A percentile compares a stretch with the other conserved stretches of the same genome.
phyloP scores from a whole-genome alignment of 2,888 invertebrate genomes.

The Stictocephala bisonia region DNA sequence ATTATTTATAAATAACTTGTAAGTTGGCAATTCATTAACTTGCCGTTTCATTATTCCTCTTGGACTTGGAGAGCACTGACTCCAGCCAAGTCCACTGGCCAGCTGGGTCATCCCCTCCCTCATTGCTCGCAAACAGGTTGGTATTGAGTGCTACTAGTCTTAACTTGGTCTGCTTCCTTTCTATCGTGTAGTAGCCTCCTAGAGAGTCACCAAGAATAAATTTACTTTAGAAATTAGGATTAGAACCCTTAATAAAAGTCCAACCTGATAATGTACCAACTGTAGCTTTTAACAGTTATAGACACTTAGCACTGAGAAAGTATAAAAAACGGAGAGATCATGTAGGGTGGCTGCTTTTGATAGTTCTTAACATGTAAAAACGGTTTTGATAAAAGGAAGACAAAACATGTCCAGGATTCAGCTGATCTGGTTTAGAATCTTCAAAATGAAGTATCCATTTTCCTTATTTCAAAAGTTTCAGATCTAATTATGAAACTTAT shows the following conservation, averaged over 20 bases:
- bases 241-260: background rate
- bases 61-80: constrained; percentile 77
- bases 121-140: constrained; percentile 77
- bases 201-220: constrained; percentile 59
- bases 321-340: no score
- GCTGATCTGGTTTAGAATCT: no score
- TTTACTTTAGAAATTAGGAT: background rate
- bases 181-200: constrained; percentile 94
- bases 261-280: background rate
- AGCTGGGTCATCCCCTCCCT: constrained; percentile 72
- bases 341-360: no score
- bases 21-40: constrained; percentile 66
- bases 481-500: no score
- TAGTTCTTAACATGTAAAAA: no score
- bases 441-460: no score
- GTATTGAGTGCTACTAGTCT: constrained; percentile 90
- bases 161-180: constrained; percentile 82
- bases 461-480: no score
- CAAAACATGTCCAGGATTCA: no score
- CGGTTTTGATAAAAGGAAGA: no score
- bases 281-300: background rate
- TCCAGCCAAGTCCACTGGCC: constrained; percentile 90
- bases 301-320: no score
- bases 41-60: constrained; percentile 82
- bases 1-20: no score